A percentile compares a stretch with the other conserved stretches of the same genome.
These are phyloP conservation scores for Ganaspis sp. DNA, from an alignment of 1,140 invertebrate genomes.

Conservation along the genomic window DNA sequence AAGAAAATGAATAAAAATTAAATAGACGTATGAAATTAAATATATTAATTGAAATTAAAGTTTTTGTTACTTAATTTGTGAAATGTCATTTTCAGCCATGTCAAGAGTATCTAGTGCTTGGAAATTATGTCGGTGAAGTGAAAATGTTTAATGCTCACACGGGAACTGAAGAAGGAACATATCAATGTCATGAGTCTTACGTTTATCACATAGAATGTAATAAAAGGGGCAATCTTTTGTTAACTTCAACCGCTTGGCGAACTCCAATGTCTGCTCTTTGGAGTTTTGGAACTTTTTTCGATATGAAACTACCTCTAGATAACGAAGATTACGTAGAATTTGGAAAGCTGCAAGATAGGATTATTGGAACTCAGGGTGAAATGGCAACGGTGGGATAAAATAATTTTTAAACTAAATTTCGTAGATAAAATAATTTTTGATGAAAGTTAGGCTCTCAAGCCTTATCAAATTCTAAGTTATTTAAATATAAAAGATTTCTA, in stretches of 20 bases:
- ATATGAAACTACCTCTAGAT: slow-evolving; percentile 84
- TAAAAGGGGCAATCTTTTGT: slow-evolving; percentile 85
- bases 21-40: no score
- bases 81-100: slow-evolving; percentile 78
- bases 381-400: slow-evolving; percentile 79
- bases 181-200: slow-evolving; percentile 89
- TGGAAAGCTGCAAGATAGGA: slow-evolving; percentile 91
- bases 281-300: slow-evolving; percentile 85
- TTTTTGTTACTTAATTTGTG: no score
- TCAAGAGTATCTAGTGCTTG: slow-evolving; percentile 88
- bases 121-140: slow-evolving; percentile 91
- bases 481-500: no score
- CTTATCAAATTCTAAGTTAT: no score
- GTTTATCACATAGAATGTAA: slow-evolving; percentile 86
- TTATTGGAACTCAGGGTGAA: slow-evolving; percentile 89
- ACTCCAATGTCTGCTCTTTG: slow-evolving; percentile 90
- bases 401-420: no score
- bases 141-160: slow-evolving; percentile 90
- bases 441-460: no score
- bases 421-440: slow-evolving; percentile 20
- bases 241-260: slow-evolving; percentile 92
- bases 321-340: slow-evolving; percentile 95
- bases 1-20: no score
- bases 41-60: no score
- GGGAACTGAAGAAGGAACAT: slow-evolving; percentile 86